Percentiles rank a stretch among this genome's conserved stretches.
phyloP scores from a whole-genome alignment of 2,797 vertebrate species.

The Sphenopsis melanotis region DNA sequence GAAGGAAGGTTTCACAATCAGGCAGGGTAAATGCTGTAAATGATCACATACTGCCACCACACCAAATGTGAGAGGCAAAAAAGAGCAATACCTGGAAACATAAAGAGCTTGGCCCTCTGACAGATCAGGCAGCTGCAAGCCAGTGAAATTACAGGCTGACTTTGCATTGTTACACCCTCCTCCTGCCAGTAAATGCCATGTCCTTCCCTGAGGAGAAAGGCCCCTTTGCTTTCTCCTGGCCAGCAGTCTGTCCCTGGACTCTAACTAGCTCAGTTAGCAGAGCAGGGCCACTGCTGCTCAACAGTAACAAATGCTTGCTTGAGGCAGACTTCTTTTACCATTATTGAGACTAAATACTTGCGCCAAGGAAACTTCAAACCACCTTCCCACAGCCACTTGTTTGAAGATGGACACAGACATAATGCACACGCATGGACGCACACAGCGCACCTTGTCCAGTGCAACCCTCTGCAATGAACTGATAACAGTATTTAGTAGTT shows the following conservation, averaged over 20 bases:
- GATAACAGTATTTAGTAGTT: neutral
- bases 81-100: neutral
- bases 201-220: neutral
- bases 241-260: neutral
- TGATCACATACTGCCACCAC: neutral
- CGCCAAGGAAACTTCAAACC: neutral
- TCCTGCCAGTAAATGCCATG: fast-evolving
- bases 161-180: neutral
- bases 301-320: neutral
- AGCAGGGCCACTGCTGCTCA: neutral
- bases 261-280: neutral
- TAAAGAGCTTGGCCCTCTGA: neutral
- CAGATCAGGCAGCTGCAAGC: neutral
- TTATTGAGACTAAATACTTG: neutral
- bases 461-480: neutral
- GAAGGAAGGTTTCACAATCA: neutral
- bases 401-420: neutral
- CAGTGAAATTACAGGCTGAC: neutral
- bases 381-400: neutral
- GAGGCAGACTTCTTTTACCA: neutral
- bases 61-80: neutral
- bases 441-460: neutral
- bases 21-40: neutral
- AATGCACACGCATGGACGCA: neutral
- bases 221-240: neutral